Evolutionary conservation across 1,140 invertebrate species (phyloP).

Genomic region (Drosophila pandora): DNA sequence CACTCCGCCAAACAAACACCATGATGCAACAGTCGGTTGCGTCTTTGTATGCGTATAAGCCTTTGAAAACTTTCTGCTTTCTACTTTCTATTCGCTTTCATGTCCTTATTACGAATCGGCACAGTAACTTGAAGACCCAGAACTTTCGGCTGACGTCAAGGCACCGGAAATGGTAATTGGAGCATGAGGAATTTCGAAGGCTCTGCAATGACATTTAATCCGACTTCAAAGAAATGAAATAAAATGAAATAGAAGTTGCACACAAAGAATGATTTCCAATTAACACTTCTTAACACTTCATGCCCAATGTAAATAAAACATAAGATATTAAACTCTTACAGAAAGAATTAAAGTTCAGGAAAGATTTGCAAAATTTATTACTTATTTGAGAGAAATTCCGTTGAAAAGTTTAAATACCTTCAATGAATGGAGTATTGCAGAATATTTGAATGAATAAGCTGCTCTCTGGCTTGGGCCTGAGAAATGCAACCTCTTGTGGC

Average conservation of each 20-base stretch:
- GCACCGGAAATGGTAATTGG: neutral
- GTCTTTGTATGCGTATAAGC: conserved; percentile 9
- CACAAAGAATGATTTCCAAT: neutral
- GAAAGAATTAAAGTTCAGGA: no score
- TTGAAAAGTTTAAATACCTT: conserved; percentile 12
- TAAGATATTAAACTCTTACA: neutral
- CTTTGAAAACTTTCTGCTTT: conserved; percentile 41
- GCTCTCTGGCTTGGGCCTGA: conserved; percentile 31
- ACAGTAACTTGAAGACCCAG: conserved; percentile 61
- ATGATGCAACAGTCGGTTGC: conserved; percentile 48
- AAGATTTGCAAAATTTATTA: no score
- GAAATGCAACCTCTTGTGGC: conserved; percentile 54
- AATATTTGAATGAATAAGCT: conserved; percentile 71
- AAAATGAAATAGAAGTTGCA: neutral
- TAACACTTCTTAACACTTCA: neutral
- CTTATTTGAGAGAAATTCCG: neutral
- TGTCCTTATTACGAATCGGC: conserved; percentile 60
- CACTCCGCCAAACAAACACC: conserved; percentile 39
- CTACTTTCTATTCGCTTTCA: conserved; percentile 17
- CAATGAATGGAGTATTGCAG: conserved; percentile 10
- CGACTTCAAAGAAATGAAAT: neutral
- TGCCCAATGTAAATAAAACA: neutral
- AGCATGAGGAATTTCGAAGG: neutral
- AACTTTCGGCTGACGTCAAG: conserved; percentile 12
- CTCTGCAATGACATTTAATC: neutral